These are phyloP conservation scores for Astyanax mexicanus DNA, from an alignment of 2,797 vertebrate genomes.

Conservation along the genomic window DNA sequence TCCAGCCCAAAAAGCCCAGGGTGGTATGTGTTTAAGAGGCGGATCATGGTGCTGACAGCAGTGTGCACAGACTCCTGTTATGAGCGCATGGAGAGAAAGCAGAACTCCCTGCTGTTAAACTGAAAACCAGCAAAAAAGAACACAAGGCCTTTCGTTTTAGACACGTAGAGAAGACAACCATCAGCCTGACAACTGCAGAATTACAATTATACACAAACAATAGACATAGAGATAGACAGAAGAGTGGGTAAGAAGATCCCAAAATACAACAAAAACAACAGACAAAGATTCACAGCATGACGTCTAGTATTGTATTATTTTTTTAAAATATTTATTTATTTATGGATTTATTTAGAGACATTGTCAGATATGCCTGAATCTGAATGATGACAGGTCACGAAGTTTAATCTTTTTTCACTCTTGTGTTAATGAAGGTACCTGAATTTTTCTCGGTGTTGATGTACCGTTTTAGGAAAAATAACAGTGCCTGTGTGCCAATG, in stretches of 20 bases:
- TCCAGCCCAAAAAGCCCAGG: slow-evolving; percentile 19
- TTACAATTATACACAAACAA: slow-evolving; percentile 14
- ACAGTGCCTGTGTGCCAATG: too few species aligned
- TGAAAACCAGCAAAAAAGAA: slow-evolving; percentile 8
- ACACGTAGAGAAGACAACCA: neutral
- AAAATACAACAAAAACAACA: slow-evolving; percentile 22
- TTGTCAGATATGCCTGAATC: too few species aligned
- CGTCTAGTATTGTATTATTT: too few species aligned
- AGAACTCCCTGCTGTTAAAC: slow-evolving; percentile 6
- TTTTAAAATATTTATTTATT: too few species aligned
- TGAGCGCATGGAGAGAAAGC: neutral
- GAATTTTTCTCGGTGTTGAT: too few species aligned
- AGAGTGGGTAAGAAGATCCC: slow-evolving; percentile 31
- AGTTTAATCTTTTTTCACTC: too few species aligned
- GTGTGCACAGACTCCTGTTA: slow-evolving; percentile 7
- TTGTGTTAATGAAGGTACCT: too few species aligned
- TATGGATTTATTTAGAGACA: neutral
- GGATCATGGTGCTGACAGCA: slow-evolving; percentile 35
- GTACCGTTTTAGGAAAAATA: too few species aligned
- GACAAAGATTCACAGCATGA: slow-evolving; percentile 2
- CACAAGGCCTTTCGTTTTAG: slow-evolving; percentile 5
- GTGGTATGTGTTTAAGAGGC: slow-evolving; percentile 21
- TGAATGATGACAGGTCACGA: too few species aligned
- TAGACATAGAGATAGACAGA: slow-evolving; percentile 21
- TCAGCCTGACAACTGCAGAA: slow-evolving; percentile 32